A percentile compares a stretch with the other conserved stretches of the same genome.
These are phyloP conservation scores for Lithophane leautieri DNA, from an alignment of 2,888 invertebrate genomes.

Conservation along the genomic window DNA sequence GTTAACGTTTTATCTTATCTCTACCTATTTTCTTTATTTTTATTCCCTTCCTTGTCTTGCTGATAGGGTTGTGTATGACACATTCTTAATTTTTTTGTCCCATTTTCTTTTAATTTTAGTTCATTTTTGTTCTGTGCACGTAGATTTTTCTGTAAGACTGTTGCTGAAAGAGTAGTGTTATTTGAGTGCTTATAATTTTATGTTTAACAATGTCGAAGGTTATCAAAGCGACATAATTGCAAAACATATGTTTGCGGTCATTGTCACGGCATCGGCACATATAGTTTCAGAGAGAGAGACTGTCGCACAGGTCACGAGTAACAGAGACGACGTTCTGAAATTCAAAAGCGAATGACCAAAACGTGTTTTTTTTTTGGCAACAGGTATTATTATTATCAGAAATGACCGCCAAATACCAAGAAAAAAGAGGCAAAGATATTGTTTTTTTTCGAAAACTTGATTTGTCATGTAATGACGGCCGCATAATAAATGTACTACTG, in stretches of 20 bases:
- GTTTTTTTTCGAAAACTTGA: too few relatives aligned
- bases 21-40: neutral
- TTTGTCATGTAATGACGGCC: too few relatives aligned
- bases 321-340: too few relatives aligned
- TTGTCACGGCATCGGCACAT: too few relatives aligned
- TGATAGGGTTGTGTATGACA: neutral
- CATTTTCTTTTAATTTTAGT: neutral
- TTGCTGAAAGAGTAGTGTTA: constrained; percentile 11
- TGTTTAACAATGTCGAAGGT: neutral
- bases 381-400: too few relatives aligned
- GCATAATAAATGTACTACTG: too few relatives aligned
- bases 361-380: too few relatives aligned
- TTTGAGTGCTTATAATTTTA: neutral
- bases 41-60: neutral
- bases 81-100: constrained; percentile 15
- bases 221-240: neutral
- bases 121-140: neutral
- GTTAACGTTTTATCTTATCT: neutral
- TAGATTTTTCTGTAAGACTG: neutral
- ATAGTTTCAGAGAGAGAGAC: neutral
- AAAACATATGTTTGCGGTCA: neutral
- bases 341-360: too few relatives aligned
- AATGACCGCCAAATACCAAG: too few relatives aligned
- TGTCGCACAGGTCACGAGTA: neutral
- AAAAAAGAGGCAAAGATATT: too few relatives aligned